Evolutionary conservation across 2,797 vertebrate genomes (phyloP).

Genomic region (Neosilurus mollespiculum): DNA sequence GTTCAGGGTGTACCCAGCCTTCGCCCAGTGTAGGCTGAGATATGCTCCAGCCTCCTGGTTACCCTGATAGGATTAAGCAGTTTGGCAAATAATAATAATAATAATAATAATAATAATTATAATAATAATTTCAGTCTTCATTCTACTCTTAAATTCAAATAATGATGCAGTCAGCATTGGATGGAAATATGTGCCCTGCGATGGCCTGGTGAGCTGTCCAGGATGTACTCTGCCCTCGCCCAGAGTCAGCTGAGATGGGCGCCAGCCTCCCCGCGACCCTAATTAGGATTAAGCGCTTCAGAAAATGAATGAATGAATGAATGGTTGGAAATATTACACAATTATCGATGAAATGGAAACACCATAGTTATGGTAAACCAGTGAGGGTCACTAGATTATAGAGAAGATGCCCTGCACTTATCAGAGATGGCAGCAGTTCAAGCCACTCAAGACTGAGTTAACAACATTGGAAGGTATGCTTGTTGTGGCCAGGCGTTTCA

Average conservation of each 20-base stretch:
- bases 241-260: no score
- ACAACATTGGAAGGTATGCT: constrained; percentile 61
- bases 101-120: not conserved
- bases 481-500: constrained; percentile 59
- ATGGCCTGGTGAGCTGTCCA: no score
- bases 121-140: constrained; percentile 4
- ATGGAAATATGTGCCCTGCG: not conserved
- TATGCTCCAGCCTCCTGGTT: no score
- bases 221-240: no score
- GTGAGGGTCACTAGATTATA: constrained; percentile 44
- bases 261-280: no score
- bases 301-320: no score
- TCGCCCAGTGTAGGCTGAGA: not conserved
- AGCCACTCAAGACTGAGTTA: constrained; percentile 53
- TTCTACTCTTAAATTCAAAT: constrained; percentile 22
- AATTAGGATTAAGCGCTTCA: no score
- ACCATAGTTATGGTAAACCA: constrained; percentile 40
- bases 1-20: no score
- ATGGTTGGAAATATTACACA: constrained; percentile 49
- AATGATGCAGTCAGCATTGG: not conserved
- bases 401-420: constrained; percentile 55
- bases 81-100: not conserved
- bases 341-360: constrained; percentile 55
- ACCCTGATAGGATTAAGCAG: no score
- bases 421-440: constrained; percentile 49